Evolutionary conservation across 2,113 vertebrate species (phyloP), one percentile per base, ranked within the genome.

Genomic region (Nibea coibor): DNA sequence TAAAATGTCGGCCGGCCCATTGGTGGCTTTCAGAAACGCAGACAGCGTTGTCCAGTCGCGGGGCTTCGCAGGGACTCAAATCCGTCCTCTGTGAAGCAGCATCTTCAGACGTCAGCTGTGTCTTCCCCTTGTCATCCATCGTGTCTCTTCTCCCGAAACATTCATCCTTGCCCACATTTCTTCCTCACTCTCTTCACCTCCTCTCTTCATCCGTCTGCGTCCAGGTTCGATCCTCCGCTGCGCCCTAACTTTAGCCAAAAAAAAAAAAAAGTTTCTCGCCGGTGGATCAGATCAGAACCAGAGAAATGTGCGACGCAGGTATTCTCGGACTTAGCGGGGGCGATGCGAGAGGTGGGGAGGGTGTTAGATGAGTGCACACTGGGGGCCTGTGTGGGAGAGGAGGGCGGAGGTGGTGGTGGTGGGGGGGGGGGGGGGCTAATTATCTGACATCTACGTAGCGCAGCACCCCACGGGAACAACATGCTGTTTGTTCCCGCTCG

Each of bases 381-480:
- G 78, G 87, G 89, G 88, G 72, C 68, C 88, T 86, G 66, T 81
- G 51, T 74, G 51, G 62, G 65, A 66, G 81, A 80, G 78, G 31
- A 12, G 70, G 57, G 43, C 43, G 10, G 43, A 12, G 57, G 14
- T 0, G 14, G 22, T 0, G 63, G 42, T 8, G 35, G 50, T n/a
- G 51, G 1, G 31, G 1, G 65, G 72, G 61, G 75, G 47, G 81
- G 86, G 86, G 88, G 76, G 91, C 93, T 95, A 95, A 94, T 95
- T 94, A 94, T 94, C 92, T 89, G 91, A 93, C 90, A 92, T 93
- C 88, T 93, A 94, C 87, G 85, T 90, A 87, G 87, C 74, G 81
- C 91, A 84, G 92, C 88, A 75, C 85, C 90, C 90, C 92, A 80
- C 88, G 90, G 87, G 92, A 93, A 95, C 94, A 94, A 94, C 93